phyloP scores from a whole-genome alignment of 2,888 invertebrate genomes.

The Stratiomys singularior region DNA sequence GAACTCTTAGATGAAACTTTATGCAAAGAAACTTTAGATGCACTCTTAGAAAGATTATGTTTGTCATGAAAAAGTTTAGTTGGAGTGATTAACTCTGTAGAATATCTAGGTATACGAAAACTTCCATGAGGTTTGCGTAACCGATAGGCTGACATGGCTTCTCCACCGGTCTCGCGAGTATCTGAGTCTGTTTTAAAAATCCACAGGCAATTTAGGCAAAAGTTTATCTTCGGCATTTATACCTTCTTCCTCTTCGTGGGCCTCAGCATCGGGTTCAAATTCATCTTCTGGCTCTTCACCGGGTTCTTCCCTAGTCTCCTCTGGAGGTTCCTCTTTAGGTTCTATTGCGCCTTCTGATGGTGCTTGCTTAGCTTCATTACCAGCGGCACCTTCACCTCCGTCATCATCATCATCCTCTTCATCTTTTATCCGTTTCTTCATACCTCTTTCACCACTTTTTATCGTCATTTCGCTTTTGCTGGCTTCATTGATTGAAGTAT shows the following conservation, averaged over 20 bases:
- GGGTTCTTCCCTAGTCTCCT: not conserved
- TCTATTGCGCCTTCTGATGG: not conserved
- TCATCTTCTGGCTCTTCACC: not conserved
- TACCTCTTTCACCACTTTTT: too few relatives aligned
- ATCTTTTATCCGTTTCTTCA: not conserved
- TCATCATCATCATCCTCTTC: not conserved
- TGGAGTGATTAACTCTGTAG: conserved; percentile 10
- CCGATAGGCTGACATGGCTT: not conserved
- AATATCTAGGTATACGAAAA: conserved; percentile 26
- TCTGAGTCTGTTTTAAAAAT: conserved; percentile 23
- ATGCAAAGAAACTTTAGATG: not conserved
- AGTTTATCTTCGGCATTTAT: not conserved
- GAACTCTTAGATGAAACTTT: not conserved
- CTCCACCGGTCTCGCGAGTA: not conserved
- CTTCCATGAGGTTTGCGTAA: not conserved
- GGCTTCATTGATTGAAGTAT: not conserved
- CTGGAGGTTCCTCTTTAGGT: not conserved
- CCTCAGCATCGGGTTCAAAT: not conserved
- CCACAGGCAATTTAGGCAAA: conserved; percentile 21
- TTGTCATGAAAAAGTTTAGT: conserved; percentile 9
- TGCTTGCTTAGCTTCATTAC: not conserved
- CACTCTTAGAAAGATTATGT: not conserved
- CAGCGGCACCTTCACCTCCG: not conserved
- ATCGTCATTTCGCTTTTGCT: not conserved
- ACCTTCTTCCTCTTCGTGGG: not conserved